Evolutionary conservation across 1,140 invertebrate genomes (phyloP).

Genomic region (Pachyrhynchus sulphureomaculatus): DNA sequence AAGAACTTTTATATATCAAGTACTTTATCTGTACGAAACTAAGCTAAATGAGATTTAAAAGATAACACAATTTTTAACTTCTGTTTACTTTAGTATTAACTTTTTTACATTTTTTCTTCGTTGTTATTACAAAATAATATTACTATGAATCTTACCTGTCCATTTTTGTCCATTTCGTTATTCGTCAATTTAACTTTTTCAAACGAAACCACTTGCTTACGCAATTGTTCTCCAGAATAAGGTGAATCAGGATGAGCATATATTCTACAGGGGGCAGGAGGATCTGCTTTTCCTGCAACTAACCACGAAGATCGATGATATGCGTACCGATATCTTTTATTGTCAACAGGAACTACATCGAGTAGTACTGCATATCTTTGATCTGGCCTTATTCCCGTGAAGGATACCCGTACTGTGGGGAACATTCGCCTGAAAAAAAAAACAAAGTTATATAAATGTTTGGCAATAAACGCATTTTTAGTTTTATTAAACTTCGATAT

Average conservation of each 20-base stretch:
- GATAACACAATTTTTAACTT: too few species aligned
- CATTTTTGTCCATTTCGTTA: constrained; percentile 98
- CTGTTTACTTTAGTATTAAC: too few species aligned
- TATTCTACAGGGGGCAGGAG: constrained; percentile 87
- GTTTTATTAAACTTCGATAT: too few species aligned
- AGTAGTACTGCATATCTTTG: constrained; percentile 86
- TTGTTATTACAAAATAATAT: neutral
- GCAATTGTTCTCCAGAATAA: constrained; percentile 92
- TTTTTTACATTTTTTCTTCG: too few species aligned
- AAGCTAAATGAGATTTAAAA: too few species aligned
- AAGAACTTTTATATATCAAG: too few species aligned
- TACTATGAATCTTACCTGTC: constrained; percentile 80
- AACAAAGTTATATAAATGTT: neutral
- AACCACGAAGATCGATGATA: constrained; percentile 99
- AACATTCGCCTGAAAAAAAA: constrained; percentile 90
- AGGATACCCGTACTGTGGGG: constrained; percentile 91
- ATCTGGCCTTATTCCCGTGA: constrained; percentile 68
- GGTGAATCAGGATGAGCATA: constrained; percentile 98
- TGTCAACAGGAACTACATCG: constrained; percentile 96
- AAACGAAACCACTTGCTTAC: constrained; percentile 97
- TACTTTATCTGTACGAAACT: too few species aligned
- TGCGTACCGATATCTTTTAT: constrained; percentile 97
- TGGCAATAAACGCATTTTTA: too few species aligned
- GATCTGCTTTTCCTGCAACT: constrained; percentile 97
- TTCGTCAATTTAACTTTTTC: constrained; percentile 99